Evolutionary conservation across 35 echinoderm and acorn worm genomes (phyloP).

Genomic region (Stichopus chloronotus): DNA sequence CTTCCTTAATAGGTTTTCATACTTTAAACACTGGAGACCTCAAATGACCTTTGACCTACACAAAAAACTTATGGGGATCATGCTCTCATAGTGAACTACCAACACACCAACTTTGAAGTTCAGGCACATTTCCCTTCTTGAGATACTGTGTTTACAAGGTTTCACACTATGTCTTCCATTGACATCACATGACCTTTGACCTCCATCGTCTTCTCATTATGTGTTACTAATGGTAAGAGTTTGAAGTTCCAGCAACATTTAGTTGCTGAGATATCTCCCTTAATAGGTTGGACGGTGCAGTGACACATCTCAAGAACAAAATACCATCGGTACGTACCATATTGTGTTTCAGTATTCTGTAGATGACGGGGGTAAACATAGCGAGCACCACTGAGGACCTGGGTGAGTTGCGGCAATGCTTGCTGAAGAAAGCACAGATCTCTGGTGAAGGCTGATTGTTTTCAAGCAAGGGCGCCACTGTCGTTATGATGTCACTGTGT

Average conservation of each 20-base stretch:
- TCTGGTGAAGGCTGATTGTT: conserved; percentile 96
- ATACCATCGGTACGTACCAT: conserved; percentile 67
- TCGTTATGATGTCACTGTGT: conserved; percentile 92
- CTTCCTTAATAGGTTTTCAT: no score
- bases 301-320: not conserved
- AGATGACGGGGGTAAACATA: conserved; percentile 97
- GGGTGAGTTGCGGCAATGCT: conserved; percentile 97
- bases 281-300: not conserved
- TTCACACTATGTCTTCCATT: no score
- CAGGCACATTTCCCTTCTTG: no score
- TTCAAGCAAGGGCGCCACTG: conserved; percentile 91
- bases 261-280: not conserved
- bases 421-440: conserved; percentile 99
- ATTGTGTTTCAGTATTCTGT: conserved; percentile 97
- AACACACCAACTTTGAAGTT: no score
- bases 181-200: no score
- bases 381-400: conserved; percentile 89
- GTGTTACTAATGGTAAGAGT: no score
- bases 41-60: no score
- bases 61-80: no score
- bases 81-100: no score
- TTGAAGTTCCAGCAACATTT: not conserved
- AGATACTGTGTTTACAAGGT: no score
- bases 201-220: no score
- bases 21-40: no score